These are phyloP conservation scores for Sisor rabdophorus DNA, from an alignment of 2,113 vertebrate species.

Conservation along the genomic window DNA sequence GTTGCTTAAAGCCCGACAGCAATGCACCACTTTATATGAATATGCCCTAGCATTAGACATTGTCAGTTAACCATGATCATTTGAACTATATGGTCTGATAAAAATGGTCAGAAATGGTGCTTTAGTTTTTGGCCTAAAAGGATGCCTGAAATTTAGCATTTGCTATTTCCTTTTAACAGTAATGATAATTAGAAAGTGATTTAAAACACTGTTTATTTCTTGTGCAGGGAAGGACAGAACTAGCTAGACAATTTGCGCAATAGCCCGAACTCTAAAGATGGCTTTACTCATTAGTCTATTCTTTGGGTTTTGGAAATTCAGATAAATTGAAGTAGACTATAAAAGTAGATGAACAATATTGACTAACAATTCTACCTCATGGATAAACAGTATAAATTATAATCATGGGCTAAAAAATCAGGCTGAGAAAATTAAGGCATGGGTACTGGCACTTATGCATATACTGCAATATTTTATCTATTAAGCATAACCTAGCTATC, in stretches of 20 bases:
- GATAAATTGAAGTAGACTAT: neutral
- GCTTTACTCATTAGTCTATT: neutral
- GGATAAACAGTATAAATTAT: too few species aligned
- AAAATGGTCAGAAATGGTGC: neutral
- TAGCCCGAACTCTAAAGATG: neutral
- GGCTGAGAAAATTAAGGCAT: too few species aligned
- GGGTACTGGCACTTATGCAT: too few species aligned
- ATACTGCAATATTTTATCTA: too few species aligned
- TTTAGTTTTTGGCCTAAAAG: neutral
- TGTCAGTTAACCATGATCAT: neutral
- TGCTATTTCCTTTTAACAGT: neutral
- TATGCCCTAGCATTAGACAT: neutral
- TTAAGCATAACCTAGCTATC: too few species aligned
- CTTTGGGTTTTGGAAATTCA: neutral
- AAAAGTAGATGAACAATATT: too few species aligned
- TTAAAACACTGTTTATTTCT: neutral
- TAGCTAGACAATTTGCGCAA: neutral
- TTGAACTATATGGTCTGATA: neutral
- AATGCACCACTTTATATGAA: neutral
- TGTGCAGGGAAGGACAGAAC: neutral
- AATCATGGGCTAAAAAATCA: too few species aligned
- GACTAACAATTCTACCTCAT: too few species aligned
- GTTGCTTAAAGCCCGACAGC: neutral
- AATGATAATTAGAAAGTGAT: neutral
- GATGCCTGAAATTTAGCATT: neutral